These are phyloP conservation scores for Phylloscopus trochilus DNA, from an alignment of 2,113 vertebrate species.

Conservation along the genomic window DNA sequence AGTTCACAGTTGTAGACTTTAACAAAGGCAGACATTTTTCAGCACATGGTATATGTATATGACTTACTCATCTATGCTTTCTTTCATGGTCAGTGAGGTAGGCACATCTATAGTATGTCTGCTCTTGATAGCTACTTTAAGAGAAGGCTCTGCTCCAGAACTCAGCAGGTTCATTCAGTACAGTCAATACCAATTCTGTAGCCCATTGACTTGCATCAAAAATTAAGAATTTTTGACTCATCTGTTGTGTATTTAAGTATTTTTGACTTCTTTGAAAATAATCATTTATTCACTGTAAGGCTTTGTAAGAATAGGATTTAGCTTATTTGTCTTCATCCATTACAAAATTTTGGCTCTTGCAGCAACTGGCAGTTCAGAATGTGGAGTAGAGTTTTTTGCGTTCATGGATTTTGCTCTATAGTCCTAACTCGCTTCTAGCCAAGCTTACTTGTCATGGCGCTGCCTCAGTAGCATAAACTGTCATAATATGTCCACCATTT, in stretches of 20 bases:
- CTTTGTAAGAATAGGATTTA: neutral
- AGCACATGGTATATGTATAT: neutral
- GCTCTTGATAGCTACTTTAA: neutral
- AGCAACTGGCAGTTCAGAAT: neutral
- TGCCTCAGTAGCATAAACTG: neutral
- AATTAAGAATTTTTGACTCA: neutral
- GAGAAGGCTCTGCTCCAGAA: neutral
- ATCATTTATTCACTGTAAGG: neutral
- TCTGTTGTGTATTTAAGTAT: neutral
- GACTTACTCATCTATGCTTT: neutral
- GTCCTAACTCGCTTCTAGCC: neutral
- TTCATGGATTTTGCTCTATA: neutral
- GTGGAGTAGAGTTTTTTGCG: neutral
- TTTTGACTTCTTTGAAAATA: neutral
- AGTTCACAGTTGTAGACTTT: neutral
- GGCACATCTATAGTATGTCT: neutral
- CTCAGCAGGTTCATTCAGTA: neutral
- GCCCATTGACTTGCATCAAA: neutral
- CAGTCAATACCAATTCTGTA: neutral
- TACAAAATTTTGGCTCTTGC: neutral
- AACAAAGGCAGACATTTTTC: neutral
- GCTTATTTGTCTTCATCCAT: neutral
- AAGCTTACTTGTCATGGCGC: neutral
- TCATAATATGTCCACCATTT: neutral
- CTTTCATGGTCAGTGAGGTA: neutral